Evolutionary conservation across 2,797 vertebrate species (phyloP).

Genomic region (Hemibagrus guttatus): DNA sequence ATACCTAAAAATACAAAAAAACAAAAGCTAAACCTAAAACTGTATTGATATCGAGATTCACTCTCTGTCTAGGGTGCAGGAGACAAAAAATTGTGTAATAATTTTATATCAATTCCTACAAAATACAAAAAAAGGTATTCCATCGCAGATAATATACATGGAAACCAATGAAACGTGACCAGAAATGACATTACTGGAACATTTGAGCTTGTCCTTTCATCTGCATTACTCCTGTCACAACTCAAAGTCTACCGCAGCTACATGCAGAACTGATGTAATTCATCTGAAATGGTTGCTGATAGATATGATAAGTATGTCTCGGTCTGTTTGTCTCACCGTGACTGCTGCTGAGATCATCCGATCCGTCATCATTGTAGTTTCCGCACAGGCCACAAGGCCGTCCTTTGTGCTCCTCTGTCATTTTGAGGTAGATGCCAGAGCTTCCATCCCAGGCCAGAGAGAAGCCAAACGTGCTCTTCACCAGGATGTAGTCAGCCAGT

Average conservation of each 20-base stretch:
- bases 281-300: constrained; percentile 67
- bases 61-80: neutral
- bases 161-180: neutral
- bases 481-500: constrained; percentile 93
- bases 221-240: neutral
- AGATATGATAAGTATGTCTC: constrained; percentile 65
- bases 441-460: constrained; percentile 97
- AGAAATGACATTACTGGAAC: neutral
- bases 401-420: constrained; percentile 90
- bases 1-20: constrained; percentile 63
- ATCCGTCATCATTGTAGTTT: constrained; percentile 91
- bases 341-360: constrained; percentile 88
- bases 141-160: neutral
- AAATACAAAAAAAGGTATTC: neutral
- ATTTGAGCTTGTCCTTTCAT: neutral
- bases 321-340: constrained; percentile 79
- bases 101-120: neutral
- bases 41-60: neutral
- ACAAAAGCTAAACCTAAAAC: neutral
- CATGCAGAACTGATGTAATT: constrained; percentile 60
- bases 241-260: constrained; percentile 5
- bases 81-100: neutral
- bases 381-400: constrained; percentile 92
- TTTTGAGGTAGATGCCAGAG: constrained; percentile 93
- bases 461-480: constrained; percentile 97